Evolutionary conservation across 2,888 invertebrate species (phyloP).

Genomic region (Clepsis dumicolana): DNA sequence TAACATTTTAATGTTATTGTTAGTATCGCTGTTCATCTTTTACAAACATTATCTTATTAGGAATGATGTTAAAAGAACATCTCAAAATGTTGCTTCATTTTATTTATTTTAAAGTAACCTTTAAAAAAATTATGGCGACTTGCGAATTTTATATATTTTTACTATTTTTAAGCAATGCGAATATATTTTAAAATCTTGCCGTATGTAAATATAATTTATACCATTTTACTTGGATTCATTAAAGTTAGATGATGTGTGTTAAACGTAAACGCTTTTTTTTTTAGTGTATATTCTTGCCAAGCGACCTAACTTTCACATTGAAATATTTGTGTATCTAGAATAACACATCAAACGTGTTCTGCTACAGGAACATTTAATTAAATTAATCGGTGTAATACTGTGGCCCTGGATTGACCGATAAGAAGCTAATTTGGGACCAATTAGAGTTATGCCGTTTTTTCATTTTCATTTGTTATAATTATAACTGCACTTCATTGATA

Average conservation of each 20-base stretch:
- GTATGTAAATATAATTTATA: not conserved
- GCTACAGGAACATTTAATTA: not conserved
- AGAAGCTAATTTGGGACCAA: not conserved
- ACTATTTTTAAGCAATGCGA: constrained; percentile 10
- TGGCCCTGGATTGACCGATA: not conserved
- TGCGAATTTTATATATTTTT: not conserved
- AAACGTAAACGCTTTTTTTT: not conserved
- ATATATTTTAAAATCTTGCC: constrained; percentile 1
- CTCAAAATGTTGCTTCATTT: not conserved
- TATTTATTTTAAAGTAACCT: not conserved
- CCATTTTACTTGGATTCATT: not conserved
- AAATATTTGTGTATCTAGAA: not conserved
- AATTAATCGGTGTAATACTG: not conserved
- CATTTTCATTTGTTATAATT: not conserved
- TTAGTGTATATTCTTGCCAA: constrained; percentile 13
- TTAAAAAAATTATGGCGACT: not conserved
- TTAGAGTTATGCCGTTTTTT: not conserved
- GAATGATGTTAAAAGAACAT: not conserved
- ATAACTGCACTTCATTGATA: not conserved
- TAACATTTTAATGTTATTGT: no score
- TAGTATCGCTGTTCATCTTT: not conserved
- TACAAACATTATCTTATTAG: not conserved
- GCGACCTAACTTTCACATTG: not conserved
- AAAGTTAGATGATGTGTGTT: not conserved
- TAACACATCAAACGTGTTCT: not conserved